Conservation (phyloP, 2,113 vertebrate genomes). For the Epinephelus lanceolatus region DNA sequence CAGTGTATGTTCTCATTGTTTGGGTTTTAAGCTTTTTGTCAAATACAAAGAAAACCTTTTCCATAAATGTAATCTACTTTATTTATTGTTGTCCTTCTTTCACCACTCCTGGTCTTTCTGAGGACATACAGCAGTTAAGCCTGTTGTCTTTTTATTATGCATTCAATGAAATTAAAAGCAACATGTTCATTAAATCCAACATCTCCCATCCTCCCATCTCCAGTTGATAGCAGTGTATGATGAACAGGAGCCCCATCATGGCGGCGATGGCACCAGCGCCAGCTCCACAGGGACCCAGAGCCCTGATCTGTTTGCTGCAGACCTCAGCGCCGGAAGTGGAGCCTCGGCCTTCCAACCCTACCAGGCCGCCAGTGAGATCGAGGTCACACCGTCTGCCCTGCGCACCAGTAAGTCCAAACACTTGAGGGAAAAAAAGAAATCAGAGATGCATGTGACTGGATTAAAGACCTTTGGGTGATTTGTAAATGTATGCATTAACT, state of each 20-base stretch:
- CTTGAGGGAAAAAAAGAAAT: neutral
- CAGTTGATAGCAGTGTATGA: conserved; percentile 96
- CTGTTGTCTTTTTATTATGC: neutral
- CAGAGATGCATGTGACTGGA: conserved; percentile 14
- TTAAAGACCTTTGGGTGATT: too few relatives aligned
- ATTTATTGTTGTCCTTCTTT: too few relatives aligned
- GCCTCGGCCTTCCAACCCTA: conserved; percentile 94
- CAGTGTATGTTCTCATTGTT: neutral
- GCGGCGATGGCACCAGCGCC: conserved; percentile 97
- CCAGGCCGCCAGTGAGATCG: conserved; percentile 95
- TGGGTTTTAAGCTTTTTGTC: neutral
- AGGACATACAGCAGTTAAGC: neutral
- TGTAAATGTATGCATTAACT: neutral
- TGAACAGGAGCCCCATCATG: conserved; percentile 97
- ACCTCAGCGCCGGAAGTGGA: conserved; percentile 80
- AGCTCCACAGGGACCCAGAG: conserved; percentile 98
- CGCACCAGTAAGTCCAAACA: conserved; percentile 91
- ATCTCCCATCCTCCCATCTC: conserved; percentile 49
- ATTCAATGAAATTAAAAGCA: neutral
- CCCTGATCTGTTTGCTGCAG: conserved; percentile 90
- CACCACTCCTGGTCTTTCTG: neutral
- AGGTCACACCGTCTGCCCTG: conserved; percentile 96
- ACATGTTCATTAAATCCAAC: neutral
- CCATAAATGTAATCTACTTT: neutral
- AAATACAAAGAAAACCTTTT: neutral